A percentile compares a stretch with the other conserved stretches of the same genome.
Conservation (phyloP, 2,797 vertebrate species). For the Fringilla coelebs region DNA sequence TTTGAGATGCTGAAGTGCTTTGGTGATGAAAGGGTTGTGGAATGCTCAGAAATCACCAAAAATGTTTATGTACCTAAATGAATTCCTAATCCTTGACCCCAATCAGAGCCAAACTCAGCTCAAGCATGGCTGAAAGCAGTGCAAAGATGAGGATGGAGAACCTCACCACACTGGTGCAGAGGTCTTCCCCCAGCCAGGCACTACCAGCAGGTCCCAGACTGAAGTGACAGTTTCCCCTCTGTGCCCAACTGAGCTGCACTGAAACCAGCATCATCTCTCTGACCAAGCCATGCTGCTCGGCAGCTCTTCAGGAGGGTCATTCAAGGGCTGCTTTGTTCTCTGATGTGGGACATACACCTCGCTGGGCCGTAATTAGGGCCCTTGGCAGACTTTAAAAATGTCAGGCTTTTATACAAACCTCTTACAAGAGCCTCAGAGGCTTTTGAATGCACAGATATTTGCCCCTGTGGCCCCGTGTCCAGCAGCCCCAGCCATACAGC, state of each 20-base stretch:
- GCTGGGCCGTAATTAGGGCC: background rate
- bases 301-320: background rate
- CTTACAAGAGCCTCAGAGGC: background rate
- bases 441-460: background rate
- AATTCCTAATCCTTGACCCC: background rate
- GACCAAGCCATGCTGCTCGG: background rate
- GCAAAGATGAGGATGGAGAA: background rate
- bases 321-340: background rate
- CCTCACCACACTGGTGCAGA: rapidly evolving
- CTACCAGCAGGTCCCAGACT: background rate
- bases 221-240: background rate
- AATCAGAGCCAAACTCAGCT: background rate
- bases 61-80: background rate
- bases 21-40: background rate
- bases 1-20: background rate
- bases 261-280: background rate
- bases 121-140: background rate
- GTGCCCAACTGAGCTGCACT: rapidly evolving
- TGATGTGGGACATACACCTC: background rate
- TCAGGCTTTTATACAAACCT: background rate
- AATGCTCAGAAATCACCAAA: background rate
- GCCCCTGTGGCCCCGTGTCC: background rate
- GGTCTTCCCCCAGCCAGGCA: background rate
- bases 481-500: background rate
- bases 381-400: background rate